Percentiles rank a stretch among this genome's conserved stretches.
phyloP scores from a whole-genome alignment of 2,797 vertebrate species.

The Coregonus ussuriensis region DNA sequence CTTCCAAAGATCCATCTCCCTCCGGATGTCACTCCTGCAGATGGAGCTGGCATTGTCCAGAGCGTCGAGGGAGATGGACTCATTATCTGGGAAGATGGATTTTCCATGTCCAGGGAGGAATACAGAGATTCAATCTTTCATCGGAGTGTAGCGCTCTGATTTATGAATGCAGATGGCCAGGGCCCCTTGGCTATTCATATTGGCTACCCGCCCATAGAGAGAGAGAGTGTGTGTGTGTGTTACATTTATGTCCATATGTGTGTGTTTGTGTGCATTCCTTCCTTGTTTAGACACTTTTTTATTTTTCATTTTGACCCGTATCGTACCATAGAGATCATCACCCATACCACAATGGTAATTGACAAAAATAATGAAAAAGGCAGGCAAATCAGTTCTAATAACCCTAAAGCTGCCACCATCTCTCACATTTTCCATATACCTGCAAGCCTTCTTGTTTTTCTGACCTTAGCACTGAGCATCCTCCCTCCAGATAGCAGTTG shows the following conservation, averaged over 20 bases:
- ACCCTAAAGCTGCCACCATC: neutral
- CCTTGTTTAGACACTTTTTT: too few species aligned
- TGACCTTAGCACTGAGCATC: neutral
- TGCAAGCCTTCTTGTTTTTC: neutral
- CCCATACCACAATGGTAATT: too few species aligned
- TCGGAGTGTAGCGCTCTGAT: slow-evolving; percentile 49
- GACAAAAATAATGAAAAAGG: neutral
- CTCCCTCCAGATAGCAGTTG: slow-evolving; percentile 17
- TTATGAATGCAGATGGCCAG: slow-evolving; percentile 42
- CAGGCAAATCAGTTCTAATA: neutral
- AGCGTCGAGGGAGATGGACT: too few species aligned
- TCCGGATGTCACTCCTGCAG: slow-evolving; percentile 15
- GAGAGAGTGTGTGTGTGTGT: neutral
- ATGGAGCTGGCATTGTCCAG: slow-evolving; percentile 36
- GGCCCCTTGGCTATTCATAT: neutral
- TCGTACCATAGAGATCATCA: too few species aligned
- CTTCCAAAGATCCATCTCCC: slow-evolving; percentile 15
- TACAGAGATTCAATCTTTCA: slow-evolving; percentile 62
- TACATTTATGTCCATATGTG: too few species aligned
- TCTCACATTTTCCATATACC: neutral
- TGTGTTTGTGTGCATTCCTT: too few species aligned
- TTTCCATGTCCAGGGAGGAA: slow-evolving; percentile 37
- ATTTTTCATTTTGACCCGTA: too few species aligned
- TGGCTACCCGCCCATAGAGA: neutral
- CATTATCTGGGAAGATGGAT: too few species aligned